Conservation (phyloP, 2,888 invertebrate species). For the Drosophila sordidapex region DNA sequence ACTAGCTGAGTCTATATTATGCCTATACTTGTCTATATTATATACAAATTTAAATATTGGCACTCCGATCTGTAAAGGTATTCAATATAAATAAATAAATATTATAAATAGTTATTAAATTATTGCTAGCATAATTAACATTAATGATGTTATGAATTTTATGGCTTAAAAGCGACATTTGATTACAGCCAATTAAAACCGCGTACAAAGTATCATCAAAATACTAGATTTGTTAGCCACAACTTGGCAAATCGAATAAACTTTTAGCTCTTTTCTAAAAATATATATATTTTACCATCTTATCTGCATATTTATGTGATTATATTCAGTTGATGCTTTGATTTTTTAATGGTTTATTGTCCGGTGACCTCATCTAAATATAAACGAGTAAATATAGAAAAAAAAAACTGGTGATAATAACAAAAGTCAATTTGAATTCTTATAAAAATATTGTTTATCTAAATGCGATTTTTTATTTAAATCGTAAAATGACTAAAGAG, state of each 20-base stretch:
- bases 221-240: not conserved
- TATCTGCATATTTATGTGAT: not conserved
- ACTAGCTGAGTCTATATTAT: not conserved
- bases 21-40: not conserved
- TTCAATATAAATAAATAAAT: not conserved
- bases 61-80: too few relatives aligned
- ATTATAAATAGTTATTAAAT: not conserved
- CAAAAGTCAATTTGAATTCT: not conserved
- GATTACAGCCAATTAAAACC: not conserved
- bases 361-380: not conserved
- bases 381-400: not conserved
- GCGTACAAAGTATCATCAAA: not conserved
- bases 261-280: not conserved
- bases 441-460: not conserved
- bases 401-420: not conserved
- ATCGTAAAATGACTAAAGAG: too few relatives aligned
- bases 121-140: not conserved
- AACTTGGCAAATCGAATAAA: not conserved
- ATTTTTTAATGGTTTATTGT: not conserved
- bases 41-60: not conserved
- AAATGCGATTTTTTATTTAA: not conserved
- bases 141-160: not conserved
- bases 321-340: not conserved
- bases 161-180: not conserved
- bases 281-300: not conserved